Base-by-base conservation (phyloP, 2,797 vertebrate genomes). In the Lerista edwardsae region DNA sequence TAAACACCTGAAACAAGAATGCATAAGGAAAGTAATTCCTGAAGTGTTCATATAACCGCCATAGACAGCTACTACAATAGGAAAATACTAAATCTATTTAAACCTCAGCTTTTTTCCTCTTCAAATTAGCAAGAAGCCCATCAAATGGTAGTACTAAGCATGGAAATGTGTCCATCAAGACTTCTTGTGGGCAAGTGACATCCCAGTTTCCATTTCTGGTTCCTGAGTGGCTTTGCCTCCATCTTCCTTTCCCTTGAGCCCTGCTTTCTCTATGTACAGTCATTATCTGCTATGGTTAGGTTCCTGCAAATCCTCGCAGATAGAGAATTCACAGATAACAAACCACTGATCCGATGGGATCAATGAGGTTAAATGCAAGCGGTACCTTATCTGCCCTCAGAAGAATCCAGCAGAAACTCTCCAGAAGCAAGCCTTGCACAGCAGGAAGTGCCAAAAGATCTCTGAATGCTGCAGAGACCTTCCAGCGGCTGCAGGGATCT, bases 1-100 rank as follows among this genome's bases (percentile, higher is more conserved):
- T 79, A 90, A 87, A 78, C 73, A 91, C 87, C 90, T 88, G 87
- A 87, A 90, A 91, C 68, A 88, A 68, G 55, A 51, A 81, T 21
- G 73, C 51, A 62, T 55, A 79, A 80, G 77, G 44, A 76, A 85
- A 89, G 65, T 72, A 82, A 39, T 23, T 87, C 57, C 76, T 86
- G 47, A 68, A 83, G 21, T 77, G 55, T 87, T 89, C 90, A 69
- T 64, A 44, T 64, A 84, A 81, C 87, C 91, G 85, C 72, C 84
- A 85, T 36, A 90, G 61, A 64, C 59, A 80, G 47, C 59, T 84
- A 84, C 82, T 77, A 87, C 84, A 89, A 85, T 67, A 76, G 75
- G 83, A 74, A 84, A 87, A 85, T 64, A 80, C 17, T 82, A 36
- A 19, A 31, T 14, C 87, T 79, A 80, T 51, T 47, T 67, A 75